A percentile compares a stretch with the other conserved stretches of the same genome.
Conservation (phyloP, 2,797 vertebrate genomes). For the Pantherophis alleghaniensis region DNA sequence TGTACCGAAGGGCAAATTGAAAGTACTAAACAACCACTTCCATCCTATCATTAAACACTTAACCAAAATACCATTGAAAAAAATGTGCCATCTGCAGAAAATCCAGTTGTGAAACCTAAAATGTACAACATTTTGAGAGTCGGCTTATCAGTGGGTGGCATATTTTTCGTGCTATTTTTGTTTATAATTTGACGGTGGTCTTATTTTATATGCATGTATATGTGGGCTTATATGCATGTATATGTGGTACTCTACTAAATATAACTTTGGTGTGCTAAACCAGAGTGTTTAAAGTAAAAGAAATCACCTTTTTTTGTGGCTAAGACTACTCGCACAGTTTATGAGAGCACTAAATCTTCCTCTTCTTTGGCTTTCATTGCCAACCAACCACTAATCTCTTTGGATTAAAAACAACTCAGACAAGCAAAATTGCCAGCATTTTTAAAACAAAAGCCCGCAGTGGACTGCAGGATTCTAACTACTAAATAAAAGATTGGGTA, state of each 20-base stretch:
- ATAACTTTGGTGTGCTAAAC: background rate
- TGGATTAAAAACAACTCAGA: slow-evolving; percentile 35
- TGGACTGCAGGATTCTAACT: slow-evolving; percentile 32
- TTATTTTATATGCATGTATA: background rate
- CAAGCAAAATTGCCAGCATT: slow-evolving; percentile 34
- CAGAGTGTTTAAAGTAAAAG: background rate
- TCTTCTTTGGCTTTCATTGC: slow-evolving; percentile 19
- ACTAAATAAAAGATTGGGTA: slow-evolving; percentile 14
- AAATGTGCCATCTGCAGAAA: background rate
- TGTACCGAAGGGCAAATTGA: slow-evolving; percentile 9
- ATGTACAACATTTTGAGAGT: background rate
- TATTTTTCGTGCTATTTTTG: background rate
- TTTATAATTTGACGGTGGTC: background rate
- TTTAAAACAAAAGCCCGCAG: slow-evolving; percentile 16
- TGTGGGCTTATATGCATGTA: background rate
- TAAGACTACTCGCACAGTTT: background rate
- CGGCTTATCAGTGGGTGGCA: background rate
- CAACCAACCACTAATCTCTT: slow-evolving; percentile 38
- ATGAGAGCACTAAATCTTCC: background rate
- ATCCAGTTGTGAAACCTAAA: background rate
- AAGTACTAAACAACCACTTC: slow-evolving; percentile 25
- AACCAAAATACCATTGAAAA: background rate
- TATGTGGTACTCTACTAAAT: background rate
- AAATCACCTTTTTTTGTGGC: background rate
- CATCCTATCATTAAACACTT: slow-evolving; percentile 32